A percentile compares a stretch with the other conserved stretches of the same genome.
Evolutionary conservation across 2,113 vertebrate genomes (phyloP).

Genomic region (Thalassarche chlororhynchos): DNA sequence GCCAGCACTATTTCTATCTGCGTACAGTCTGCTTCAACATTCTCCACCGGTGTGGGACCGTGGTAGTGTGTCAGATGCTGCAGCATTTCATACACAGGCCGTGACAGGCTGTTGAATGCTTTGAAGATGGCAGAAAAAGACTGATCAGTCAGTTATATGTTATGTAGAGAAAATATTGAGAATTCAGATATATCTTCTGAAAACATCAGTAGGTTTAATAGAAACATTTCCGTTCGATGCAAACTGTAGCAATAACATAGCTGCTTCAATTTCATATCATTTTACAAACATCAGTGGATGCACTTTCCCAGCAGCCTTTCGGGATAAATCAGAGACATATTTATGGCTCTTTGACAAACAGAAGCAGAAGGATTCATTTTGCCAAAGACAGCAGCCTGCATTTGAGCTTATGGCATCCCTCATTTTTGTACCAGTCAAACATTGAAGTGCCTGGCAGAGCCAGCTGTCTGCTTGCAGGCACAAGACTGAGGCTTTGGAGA

Average conservation of each 20-base stretch:
- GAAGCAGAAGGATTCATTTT: not conserved
- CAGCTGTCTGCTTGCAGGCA: not conserved
- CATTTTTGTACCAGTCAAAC: not conserved
- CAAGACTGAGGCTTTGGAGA: not conserved
- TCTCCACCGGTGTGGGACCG: not conserved
- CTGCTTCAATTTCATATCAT: not conserved
- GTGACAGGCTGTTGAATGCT: not conserved
- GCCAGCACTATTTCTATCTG: conserved; percentile 4
- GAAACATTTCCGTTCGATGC: not conserved
- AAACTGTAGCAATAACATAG: not conserved
- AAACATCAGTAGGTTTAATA: not conserved
- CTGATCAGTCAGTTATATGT: not conserved
- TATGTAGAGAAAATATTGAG: not conserved
- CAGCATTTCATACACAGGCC: not conserved
- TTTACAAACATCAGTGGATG: not conserved
- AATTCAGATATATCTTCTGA: not conserved
- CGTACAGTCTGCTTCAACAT: not conserved
- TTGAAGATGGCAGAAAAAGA: not conserved
- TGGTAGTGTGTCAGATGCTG: not conserved
- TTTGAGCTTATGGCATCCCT: not conserved
- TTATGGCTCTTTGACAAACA: not conserved
- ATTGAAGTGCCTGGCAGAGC: not conserved
- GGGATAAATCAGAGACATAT: not conserved
- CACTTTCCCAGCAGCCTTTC: not conserved
- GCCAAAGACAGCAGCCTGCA: not conserved